Conservation (phyloP, 1,140 invertebrate genomes). For the Micrasema minimum region DNA sequence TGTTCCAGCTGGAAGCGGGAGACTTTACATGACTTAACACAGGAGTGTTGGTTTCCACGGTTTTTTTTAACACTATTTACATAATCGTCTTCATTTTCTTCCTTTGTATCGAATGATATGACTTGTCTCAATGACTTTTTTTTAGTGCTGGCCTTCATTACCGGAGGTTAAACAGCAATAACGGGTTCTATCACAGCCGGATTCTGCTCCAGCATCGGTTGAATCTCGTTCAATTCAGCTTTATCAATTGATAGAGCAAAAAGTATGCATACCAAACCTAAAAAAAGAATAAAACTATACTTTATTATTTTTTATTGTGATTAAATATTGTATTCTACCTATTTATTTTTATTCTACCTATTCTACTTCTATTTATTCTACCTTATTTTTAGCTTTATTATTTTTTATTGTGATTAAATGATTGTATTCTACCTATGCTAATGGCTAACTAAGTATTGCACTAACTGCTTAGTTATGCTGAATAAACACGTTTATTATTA, state of each 20-base stretch:
- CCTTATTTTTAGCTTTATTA: no score
- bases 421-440: no score
- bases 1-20: slow-evolving; percentile 68
- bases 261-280: slow-evolving; percentile 85
- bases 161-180: slow-evolving; percentile 64
- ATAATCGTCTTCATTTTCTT: slow-evolving; percentile 60
- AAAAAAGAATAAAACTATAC: slow-evolving; percentile 45
- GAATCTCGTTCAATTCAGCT: slow-evolving; percentile 77
- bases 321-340: no score
- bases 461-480: no score
- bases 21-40: background rate
- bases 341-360: no score
- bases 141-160: slow-evolving; percentile 60
- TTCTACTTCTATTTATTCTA: no score
- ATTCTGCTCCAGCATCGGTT: slow-evolving; percentile 57
- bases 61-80: slow-evolving; percentile 57
- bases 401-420: background rate
- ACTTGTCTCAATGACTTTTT: slow-evolving; percentile 62
- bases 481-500: no score
- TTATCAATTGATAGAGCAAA: slow-evolving; percentile 93
- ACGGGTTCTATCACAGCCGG: slow-evolving; percentile 65
- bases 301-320: background rate
- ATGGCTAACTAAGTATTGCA: no score
- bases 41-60: background rate
- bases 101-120: slow-evolving; percentile 65